phyloP scores from a whole-genome alignment of 2,113 vertebrate genomes.

The Gymnocephalus cernua region DNA sequence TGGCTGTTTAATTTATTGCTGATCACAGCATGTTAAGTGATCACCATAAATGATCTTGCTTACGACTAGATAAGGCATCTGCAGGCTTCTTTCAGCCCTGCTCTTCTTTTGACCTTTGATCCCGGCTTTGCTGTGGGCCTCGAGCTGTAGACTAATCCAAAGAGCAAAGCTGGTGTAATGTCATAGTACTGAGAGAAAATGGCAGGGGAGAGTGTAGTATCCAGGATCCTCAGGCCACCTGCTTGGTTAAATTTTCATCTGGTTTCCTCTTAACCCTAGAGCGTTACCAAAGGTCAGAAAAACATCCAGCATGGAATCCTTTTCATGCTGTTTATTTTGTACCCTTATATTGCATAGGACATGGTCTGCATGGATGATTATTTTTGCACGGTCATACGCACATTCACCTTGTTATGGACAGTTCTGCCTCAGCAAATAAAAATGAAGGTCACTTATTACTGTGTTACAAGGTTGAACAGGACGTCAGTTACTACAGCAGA shows the following conservation, averaged over 20 bases:
- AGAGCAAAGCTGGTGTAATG: neutral
- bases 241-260: conserved; percentile 13
- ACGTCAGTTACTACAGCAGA: neutral
- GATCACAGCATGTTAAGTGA: neutral
- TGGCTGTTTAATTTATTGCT: conserved; percentile 3
- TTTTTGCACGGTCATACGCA: conserved; percentile 2
- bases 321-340: neutral
- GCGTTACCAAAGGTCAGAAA: conserved; percentile 14
- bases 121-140: conserved; percentile 3
- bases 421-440: conserved; percentile 21
- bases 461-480: conserved; percentile 8
- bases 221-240: neutral
- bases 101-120: conserved; percentile 39
- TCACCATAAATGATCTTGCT: neutral
- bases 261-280: conserved; percentile 23
- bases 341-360: conserved; percentile 39
- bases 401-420: conserved; percentile 29
- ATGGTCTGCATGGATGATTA: neutral
- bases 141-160: conserved; percentile 18
- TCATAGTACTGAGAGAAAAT: neutral
- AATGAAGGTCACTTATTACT: conserved; percentile 39
- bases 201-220: neutral
- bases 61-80: conserved; percentile 30
- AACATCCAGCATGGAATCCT: conserved; percentile 3
- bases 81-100: neutral